Evolutionary conservation across 2,113 vertebrate species (phyloP), one percentile per base, ranked within the genome.

Genomic region (Chaetodon trifascialis): DNA sequence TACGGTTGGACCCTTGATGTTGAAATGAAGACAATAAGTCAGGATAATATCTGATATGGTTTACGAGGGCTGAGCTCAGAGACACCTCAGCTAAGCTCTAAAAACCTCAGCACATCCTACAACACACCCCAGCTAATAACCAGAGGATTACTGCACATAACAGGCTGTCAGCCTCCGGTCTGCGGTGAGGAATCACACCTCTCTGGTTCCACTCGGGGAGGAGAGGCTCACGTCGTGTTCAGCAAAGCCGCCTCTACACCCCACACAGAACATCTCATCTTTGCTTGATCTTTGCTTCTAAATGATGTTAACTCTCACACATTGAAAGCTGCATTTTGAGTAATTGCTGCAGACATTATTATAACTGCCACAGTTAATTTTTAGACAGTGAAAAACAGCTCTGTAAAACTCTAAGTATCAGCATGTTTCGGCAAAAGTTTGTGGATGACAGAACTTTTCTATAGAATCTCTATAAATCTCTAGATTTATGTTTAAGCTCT

Each of bases 191-290:
- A 71, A 89, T 88, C 69, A 52, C 89, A 66, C 75, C 73, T 76
- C 66, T 75, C 85, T 82, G 84, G 79, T 90, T 90, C 76, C 83
- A 86, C 83, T 92, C 86, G 54, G 49, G 74, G 55, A 80, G 23
- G 30, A 46, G 36, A 63, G 68, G 51, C 73, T 71, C 58, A 12
- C 73, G 55, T 17, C 21, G 0, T 42, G 34, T 8, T n/a, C 4
- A 17, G 10, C 51, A 76, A 80, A 89, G 23, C 60, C 65, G 84
- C 62, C 55, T 21, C 15, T 34, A 6, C 36, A 0, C 38, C 0
- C 38, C 51, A 44, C 56, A 36, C 11, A 5, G 19, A 81, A 80
- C 79, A 67, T 63, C 21, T 56, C n/a, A 40, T 59, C 66, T 9
- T 30, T 21, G 7, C 2, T 0, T 55, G 15, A 36, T 63, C 49